A percentile compares a stretch with the other conserved stretches of the same genome.
phyloP scores from a whole-genome alignment of 2,888 invertebrate species.

The Harmothoe impar region DNA sequence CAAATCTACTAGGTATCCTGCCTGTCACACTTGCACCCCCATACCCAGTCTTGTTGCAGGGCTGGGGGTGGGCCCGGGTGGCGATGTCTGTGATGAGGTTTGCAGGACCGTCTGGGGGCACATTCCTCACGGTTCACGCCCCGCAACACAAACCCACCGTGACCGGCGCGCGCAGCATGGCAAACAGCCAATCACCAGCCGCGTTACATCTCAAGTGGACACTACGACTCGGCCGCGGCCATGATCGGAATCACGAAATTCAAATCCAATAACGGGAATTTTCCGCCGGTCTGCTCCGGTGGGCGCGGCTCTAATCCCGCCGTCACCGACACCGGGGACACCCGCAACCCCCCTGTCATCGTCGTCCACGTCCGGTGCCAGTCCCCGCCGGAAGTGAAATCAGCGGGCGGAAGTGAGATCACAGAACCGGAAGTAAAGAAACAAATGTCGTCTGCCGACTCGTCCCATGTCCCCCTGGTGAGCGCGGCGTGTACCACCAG shows the following conservation, averaged over 20 bases:
- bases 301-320: slow-evolving; percentile 18
- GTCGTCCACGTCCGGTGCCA: not conserved
- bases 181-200: slow-evolving; percentile 47
- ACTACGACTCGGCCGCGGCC: not conserved
- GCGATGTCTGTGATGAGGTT: not conserved
- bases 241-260: slow-evolving; percentile 32
- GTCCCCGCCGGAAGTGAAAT: slow-evolving; percentile 23
- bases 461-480: not conserved
- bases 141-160: not conserved
- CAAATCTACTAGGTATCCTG: no score
- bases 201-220: slow-evolving; percentile 36
- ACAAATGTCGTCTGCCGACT: slow-evolving; percentile 14
- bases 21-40: no score
- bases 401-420: slow-evolving; percentile 28
- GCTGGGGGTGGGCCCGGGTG: no score
- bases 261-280: slow-evolving; percentile 49
- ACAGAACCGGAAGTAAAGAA: slow-evolving; percentile 16
- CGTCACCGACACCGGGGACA: not conserved
- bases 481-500: not conserved
- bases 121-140: slow-evolving; percentile 35
- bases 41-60: no score
- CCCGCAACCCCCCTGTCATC: not conserved
- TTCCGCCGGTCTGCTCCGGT: slow-evolving; percentile 18
- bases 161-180: slow-evolving; percentile 23
- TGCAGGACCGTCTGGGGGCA: not conserved